These are phyloP conservation scores for Pedionomus torquatus DNA, from an alignment of 2,113 vertebrate genomes.

Conservation along the genomic window DNA sequence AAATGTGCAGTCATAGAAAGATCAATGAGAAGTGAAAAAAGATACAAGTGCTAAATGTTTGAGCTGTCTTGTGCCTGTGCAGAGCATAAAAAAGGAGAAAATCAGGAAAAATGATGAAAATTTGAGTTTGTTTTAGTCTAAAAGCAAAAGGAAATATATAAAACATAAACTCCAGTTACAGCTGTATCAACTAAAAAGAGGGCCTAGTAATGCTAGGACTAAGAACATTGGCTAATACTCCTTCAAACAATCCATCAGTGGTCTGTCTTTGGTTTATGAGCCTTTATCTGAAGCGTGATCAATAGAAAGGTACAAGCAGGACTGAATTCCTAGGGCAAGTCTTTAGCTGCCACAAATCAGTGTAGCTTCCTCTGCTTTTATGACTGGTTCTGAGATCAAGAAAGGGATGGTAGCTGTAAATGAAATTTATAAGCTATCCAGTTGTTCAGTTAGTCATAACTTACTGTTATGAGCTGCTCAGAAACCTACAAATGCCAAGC, in stretches of 20 bases:
- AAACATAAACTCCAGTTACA: background rate
- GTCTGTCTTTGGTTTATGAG: background rate
- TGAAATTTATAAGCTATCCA: background rate
- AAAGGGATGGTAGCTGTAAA: background rate
- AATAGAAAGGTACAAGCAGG: background rate
- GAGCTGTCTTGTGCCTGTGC: background rate
- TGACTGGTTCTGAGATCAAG: background rate
- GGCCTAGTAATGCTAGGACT: background rate
- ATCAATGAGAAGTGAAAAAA: background rate
- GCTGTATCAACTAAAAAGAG: background rate
- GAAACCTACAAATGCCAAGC: background rate
- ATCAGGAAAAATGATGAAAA: background rate
- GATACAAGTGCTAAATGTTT: background rate
- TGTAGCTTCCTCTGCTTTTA: background rate
- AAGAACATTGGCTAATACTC: background rate
- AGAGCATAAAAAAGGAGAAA: background rate
- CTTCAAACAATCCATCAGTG: background rate
- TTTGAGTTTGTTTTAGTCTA: background rate
- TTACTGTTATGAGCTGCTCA: background rate
- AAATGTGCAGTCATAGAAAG: background rate
- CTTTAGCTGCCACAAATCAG: background rate
- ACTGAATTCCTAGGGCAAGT: background rate
- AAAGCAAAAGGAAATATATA: background rate
- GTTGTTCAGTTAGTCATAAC: background rate
- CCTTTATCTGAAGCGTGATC: background rate